These are phyloP conservation scores for Sprattus sprattus DNA, from an alignment of 2,113 vertebrate genomes.

Conservation along the genomic window DNA sequence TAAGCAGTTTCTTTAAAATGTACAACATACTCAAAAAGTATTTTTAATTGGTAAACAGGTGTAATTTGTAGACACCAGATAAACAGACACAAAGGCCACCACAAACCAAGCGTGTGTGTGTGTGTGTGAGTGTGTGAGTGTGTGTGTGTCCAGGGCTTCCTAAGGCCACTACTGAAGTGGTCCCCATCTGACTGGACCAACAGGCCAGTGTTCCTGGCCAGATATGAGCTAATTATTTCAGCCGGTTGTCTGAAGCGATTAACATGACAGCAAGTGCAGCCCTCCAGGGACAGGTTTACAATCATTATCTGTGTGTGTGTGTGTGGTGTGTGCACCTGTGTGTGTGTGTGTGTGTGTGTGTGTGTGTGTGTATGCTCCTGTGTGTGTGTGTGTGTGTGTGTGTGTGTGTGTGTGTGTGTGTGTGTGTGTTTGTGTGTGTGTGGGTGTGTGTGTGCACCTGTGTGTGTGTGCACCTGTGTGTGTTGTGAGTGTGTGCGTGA, in stretches of 20 bases:
- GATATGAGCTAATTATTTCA: neutral
- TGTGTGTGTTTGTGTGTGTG: neutral
- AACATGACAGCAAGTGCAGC: neutral
- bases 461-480: too few species aligned
- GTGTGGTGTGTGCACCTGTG: neutral
- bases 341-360: neutral
- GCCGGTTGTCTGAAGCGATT: neutral
- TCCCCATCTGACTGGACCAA: too few species aligned
- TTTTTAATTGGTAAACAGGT: too few species aligned
- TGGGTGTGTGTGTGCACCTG: neutral
- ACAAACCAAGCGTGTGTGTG: too few species aligned
- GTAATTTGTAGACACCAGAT: too few species aligned
- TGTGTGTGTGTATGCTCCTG: neutral
- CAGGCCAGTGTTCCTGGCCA: neutral
- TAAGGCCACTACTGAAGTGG: too few species aligned
- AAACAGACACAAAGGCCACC: too few species aligned
- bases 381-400: neutral
- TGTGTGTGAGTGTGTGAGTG: too few species aligned
- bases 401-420: neutral
- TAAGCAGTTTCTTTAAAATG: too few species aligned
- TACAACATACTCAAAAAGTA: too few species aligned
- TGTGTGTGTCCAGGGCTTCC: too few species aligned
- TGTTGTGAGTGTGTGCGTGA: too few species aligned
- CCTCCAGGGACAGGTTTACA: neutral
- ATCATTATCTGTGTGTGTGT: neutral